Evolutionary conservation across 35 echinoderm and acorn worm species (phyloP).

Genomic region (Stichopus chloronotus): DNA sequence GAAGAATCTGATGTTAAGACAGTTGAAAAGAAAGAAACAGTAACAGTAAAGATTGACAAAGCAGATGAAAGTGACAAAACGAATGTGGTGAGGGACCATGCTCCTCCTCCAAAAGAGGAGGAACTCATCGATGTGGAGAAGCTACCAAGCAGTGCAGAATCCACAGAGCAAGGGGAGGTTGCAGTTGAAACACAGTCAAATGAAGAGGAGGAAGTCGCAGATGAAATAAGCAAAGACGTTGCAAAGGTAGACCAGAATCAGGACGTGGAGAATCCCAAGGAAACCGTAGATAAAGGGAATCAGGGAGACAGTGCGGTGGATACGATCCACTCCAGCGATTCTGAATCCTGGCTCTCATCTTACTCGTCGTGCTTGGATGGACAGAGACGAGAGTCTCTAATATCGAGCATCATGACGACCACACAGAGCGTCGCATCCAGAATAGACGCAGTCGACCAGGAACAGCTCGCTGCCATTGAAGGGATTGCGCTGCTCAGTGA

Average conservation of each 20-base stretch:
- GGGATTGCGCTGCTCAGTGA: slow-evolving; percentile 96
- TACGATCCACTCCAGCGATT: not conserved
- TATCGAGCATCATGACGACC: slow-evolving; percentile 81
- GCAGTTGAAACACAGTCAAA: not conserved
- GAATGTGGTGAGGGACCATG: not conserved
- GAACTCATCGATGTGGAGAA: slow-evolving; percentile 8
- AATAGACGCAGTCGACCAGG: slow-evolving; percentile 81
- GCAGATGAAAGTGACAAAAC: not conserved
- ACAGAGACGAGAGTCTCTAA: slow-evolving; percentile 74
- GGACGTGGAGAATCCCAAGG: not conserved
- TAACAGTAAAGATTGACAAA: not conserved
- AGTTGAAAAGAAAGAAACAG: not conserved
- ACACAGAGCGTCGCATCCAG: slow-evolving; percentile 84
- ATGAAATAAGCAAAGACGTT: not conserved
- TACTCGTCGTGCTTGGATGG: slow-evolving; percentile 15
- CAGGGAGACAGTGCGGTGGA: not conserved
- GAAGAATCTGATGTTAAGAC: not conserved
- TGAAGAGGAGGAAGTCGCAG: not conserved
- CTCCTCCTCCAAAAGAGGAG: not conserved
- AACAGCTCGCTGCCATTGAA: slow-evolving; percentile 92
- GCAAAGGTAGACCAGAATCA: not conserved
- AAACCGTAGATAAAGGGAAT: not conserved
- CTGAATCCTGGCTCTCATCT: not conserved
- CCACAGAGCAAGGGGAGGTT: not conserved
- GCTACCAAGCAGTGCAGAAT: not conserved